Evolutionary conservation across 2,888 invertebrate genomes (phyloP).

Genomic region (Perizoma flavofasciatum): DNA sequence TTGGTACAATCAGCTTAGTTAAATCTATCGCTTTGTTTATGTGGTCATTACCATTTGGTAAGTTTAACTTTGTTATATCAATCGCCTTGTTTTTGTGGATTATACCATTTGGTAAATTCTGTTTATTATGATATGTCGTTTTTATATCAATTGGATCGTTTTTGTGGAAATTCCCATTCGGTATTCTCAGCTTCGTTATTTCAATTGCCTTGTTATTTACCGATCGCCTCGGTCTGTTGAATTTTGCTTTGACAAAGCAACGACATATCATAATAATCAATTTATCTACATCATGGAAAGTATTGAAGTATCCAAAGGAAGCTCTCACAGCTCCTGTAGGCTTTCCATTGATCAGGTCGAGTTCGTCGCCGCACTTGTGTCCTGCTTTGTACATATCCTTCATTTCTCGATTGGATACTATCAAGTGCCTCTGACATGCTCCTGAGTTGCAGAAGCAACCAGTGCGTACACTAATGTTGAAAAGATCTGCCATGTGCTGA

Average conservation of each 20-base stretch:
- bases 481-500: constrained; percentile 93
- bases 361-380: constrained; percentile 95
- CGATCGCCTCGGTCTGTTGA: constrained; percentile 59
- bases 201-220: constrained; percentile 38
- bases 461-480: constrained; percentile 93
- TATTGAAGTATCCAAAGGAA: constrained; percentile 97
- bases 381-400: constrained; percentile 92
- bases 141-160: constrained; percentile 7
- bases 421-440: constrained; percentile 93
- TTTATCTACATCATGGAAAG: constrained; percentile 87
- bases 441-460: constrained; percentile 99
- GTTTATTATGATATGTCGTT: too few species aligned
- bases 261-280: constrained; percentile 89
- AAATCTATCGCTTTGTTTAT: neutral
- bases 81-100: neutral
- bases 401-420: constrained; percentile 87
- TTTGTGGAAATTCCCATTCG: constrained; percentile 37
- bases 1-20: too few species aligned
- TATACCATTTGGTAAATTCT: constrained; percentile 43
- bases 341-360: constrained; percentile 91
- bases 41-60: too few species aligned
- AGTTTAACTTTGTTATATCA: too few species aligned
- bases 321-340: constrained; percentile 97
- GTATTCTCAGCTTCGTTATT: constrained; percentile 28
- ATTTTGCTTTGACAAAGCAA: constrained; percentile 86